Percentiles rank a stretch among this genome's conserved stretches.
These are phyloP conservation scores for Laticauda laticaudata DNA, from an alignment of 2,113 vertebrate species.

Conservation along the genomic window DNA sequence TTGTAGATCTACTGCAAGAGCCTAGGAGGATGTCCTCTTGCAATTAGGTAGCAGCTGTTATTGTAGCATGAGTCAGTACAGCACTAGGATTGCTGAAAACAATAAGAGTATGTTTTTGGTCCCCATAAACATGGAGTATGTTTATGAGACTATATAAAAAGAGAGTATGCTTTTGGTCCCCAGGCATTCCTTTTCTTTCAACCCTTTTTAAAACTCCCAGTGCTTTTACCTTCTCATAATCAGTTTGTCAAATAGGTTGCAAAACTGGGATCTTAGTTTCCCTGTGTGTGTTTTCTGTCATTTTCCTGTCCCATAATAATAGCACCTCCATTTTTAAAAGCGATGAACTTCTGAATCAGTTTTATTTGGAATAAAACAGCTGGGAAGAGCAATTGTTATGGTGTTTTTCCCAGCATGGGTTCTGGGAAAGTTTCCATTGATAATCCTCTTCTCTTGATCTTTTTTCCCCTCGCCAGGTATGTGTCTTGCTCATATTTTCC, in stretches of 20 bases:
- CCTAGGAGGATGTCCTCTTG: neutral
- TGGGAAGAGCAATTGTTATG: neutral
- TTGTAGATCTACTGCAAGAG: neutral
- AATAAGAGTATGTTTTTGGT: neutral
- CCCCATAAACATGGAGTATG: too few species aligned
- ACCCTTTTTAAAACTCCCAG: neutral
- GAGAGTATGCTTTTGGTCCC: neutral
- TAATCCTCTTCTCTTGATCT: neutral
- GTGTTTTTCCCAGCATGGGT: neutral
- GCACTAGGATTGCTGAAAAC: neutral
- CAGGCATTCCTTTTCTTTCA: too few species aligned
- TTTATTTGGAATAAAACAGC: neutral
- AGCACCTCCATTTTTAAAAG: neutral
- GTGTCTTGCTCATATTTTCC: neutral
- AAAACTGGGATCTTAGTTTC: neutral
- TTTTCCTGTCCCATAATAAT: neutral
- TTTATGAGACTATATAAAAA: too few species aligned
- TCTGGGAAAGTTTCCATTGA: neutral
- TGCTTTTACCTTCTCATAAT: neutral
- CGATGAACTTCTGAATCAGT: neutral
- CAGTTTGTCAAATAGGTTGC: too few species aligned
- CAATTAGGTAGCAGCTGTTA: neutral
- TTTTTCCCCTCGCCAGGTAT: neutral
- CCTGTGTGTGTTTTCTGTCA: neutral
- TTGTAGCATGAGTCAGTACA: too few species aligned